Conservation (phyloP, 2,113 vertebrate genomes). For the Leptobrachium ailaonicum region DNA sequence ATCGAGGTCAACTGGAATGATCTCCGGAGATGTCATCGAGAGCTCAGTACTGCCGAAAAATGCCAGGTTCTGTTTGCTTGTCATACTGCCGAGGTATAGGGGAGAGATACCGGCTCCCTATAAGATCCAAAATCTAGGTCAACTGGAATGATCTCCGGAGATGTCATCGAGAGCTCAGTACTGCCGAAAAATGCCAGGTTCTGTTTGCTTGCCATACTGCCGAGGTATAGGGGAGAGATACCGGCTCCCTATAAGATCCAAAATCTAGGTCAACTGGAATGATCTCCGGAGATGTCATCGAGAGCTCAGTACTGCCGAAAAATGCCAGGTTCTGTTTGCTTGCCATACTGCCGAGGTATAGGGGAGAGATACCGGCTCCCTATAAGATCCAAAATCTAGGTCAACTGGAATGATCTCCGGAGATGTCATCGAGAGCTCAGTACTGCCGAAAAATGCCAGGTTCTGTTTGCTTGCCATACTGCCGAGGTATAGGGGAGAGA, state of each 20-base stretch:
- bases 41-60: too few species aligned
- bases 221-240: too few species aligned
- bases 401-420: too few species aligned
- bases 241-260: too few species aligned
- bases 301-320: too few species aligned
- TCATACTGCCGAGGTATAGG: not conserved
- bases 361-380: not conserved
- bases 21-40: not conserved
- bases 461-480: too few species aligned
- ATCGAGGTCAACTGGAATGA: conserved; percentile 17
- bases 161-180: too few species aligned
- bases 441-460: too few species aligned
- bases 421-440: too few species aligned
- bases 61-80: not conserved
- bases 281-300: not conserved
- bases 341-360: not conserved
- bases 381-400: not conserved
- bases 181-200: too few species aligned
- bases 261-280: conserved; percentile 18
- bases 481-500: too few species aligned
- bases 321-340: not conserved
- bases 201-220: too few species aligned
- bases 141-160: not conserved
- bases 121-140: not conserved
- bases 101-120: not conserved